phyloP scores from a whole-genome alignment of 2,888 invertebrate species.

The Xanthorhoe spadicearia region DNA sequence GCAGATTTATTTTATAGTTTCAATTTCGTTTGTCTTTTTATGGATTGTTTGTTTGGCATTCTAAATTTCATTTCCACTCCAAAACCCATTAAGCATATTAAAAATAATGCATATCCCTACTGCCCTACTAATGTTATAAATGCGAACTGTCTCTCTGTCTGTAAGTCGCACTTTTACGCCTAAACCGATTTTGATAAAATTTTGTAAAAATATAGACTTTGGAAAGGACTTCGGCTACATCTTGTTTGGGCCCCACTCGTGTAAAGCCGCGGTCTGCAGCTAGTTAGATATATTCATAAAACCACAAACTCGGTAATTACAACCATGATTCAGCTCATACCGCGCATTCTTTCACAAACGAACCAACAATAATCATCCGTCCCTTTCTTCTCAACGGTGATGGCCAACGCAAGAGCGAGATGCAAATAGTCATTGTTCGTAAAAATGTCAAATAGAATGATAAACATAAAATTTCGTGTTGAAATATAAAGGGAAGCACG shows the following conservation, averaged over 20 bases:
- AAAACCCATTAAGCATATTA: conserved; percentile 19
- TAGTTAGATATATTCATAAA: conserved; percentile 46
- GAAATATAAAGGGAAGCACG: conserved; percentile 71
- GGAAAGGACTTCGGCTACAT: too few species aligned
- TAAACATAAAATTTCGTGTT: conserved; percentile 81
- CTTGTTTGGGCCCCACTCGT: too few species aligned
- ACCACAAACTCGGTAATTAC: conserved; percentile 64
- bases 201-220: too few species aligned
- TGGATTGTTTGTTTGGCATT: not conserved
- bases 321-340: conserved; percentile 77
- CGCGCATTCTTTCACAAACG: conserved; percentile 67
- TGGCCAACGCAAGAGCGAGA: conserved; percentile 59
- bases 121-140: too few species aligned
- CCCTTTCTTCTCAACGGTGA: conserved; percentile 57
- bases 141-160: too few species aligned
- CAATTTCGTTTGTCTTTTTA: conserved; percentile 4
- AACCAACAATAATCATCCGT: conserved; percentile 64
- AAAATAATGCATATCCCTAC: too few species aligned
- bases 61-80: conserved; percentile 11
- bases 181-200: too few species aligned
- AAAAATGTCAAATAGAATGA: conserved; percentile 83
- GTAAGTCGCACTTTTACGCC: too few species aligned
- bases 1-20: not conserved
- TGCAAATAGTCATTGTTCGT: conserved; percentile 71
- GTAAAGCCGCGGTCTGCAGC: too few species aligned